Evolutionary conservation across 2,797 vertebrate species (phyloP).

Genomic region (Pogoniulus pusillus): DNA sequence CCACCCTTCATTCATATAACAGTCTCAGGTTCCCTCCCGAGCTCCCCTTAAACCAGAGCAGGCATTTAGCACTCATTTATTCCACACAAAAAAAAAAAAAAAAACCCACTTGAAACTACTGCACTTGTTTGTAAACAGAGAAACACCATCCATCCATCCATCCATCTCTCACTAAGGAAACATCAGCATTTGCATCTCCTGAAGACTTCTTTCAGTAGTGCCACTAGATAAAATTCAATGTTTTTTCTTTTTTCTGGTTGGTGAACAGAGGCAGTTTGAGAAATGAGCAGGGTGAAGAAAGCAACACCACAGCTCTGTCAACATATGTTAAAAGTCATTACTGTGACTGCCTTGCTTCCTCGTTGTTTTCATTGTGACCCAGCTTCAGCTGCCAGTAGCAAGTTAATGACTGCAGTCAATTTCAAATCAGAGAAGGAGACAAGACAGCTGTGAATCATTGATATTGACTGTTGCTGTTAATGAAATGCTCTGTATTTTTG

Average conservation of each 20-base stretch:
- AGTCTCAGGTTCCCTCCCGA: not conserved
- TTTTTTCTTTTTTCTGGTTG: not conserved
- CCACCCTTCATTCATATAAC: not conserved
- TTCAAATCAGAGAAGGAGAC: not conserved
- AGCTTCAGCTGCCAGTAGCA: conserved; percentile 2
- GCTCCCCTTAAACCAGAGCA: not conserved
- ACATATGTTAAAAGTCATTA: not conserved
- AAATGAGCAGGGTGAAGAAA: not conserved
- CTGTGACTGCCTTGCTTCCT: not conserved
- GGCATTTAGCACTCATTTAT: not conserved
- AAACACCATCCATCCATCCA: not conserved
- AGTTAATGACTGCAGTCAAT: not conserved
- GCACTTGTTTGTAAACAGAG: not conserved
- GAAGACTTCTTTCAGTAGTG: not conserved
- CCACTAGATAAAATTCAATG: not conserved
- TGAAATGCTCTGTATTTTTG: not conserved
- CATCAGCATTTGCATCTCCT: not conserved
- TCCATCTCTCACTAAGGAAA: not conserved
- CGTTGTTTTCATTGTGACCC: not conserved
- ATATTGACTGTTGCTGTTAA: not conserved
- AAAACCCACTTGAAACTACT: not conserved
- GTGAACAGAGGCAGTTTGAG: not conserved
- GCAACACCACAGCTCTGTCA: not conserved
- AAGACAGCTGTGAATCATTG: not conserved
- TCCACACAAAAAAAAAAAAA: not conserved